Evolutionary conservation across 37 sponge, comb jelly and placozoan genomes (phyloP).

Genomic region (Theonella swinhoei): DNA sequence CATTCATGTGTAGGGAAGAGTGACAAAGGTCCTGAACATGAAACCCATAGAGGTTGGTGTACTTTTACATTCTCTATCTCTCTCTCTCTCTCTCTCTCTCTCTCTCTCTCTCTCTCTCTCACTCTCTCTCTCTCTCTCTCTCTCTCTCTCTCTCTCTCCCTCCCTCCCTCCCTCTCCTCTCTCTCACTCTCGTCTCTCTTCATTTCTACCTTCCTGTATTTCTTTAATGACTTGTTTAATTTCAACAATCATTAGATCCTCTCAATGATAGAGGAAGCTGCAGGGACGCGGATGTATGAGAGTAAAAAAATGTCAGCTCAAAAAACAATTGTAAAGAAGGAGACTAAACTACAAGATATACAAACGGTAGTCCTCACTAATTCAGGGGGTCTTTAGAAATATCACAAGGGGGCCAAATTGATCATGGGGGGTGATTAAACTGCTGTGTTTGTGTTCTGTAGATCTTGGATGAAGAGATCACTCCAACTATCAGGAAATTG

Average conservation of each 20-base stretch:
- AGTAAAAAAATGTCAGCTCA: constrained; percentile 95
- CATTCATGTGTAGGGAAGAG: constrained; percentile 70
- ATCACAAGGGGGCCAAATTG: too few relatives aligned
- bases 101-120: background rate
- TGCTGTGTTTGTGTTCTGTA: constrained; percentile 3
- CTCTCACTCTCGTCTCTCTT: background rate
- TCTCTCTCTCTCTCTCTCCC: constrained; percentile 13
- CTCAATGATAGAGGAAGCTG: constrained; percentile 98
- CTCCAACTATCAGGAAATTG: constrained; percentile 82
- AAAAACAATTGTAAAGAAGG: constrained; percentile 98
- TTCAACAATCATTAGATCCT: too few relatives aligned
- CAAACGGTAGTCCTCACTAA: constrained; percentile 81
- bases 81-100: background rate
- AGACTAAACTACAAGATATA: constrained; percentile 92
- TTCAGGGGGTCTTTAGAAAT: background rate
- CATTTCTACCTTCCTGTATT: too few relatives aligned
- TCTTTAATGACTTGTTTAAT: too few relatives aligned
- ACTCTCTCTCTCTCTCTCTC: background rate
- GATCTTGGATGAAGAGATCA: constrained; percentile 93
- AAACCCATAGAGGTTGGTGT: constrained; percentile 96
- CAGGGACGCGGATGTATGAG: constrained; percentile 98
- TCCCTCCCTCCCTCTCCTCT: background rate
- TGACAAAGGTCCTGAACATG: constrained; percentile 98
- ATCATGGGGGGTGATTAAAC: background rate
- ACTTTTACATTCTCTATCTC: background rate